A percentile compares a stretch with the other conserved stretches of the same genome.
Conservation (phyloP, 2,797 vertebrate genomes). For the Cuculus canorus region DNA sequence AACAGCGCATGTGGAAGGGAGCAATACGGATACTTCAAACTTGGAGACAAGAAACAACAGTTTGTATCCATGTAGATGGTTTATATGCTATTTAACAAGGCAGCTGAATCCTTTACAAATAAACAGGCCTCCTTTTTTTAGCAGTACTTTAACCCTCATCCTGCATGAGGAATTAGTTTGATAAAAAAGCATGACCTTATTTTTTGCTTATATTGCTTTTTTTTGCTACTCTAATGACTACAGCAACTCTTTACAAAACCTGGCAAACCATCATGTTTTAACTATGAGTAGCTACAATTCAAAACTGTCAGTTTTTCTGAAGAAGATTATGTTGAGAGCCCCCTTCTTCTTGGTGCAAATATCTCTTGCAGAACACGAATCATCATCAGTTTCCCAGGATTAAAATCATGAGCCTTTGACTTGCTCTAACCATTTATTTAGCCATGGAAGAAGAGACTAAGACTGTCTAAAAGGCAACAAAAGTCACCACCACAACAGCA, state of each 20-base stretch:
- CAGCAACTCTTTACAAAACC: not conserved
- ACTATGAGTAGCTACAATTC: not conserved
- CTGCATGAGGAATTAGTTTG: not conserved
- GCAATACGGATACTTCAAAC: not conserved
- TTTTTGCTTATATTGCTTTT: not conserved
- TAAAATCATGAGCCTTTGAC: not conserved
- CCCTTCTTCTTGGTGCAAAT: not conserved
- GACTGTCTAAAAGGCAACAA: not conserved
- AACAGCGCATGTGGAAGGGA: not conserved
- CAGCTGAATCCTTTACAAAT: not conserved
- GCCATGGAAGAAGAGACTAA: not conserved
- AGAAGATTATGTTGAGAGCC: not conserved
- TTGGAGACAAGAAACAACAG: not conserved
- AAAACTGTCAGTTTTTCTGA: not conserved
- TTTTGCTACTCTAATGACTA: not conserved
- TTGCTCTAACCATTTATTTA: not conserved
- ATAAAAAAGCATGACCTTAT: not conserved
- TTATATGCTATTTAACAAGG: conserved; percentile 11
- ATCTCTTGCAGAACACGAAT: not conserved
- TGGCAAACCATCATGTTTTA: not conserved
- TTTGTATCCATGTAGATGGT: not conserved
- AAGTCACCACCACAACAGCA: not conserved
- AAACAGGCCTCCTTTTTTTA: conserved; percentile 1
- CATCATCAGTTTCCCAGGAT: not conserved
- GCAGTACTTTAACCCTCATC: conserved; percentile 2